These are phyloP conservation scores for Tarsius wallacei DNA, from an alignment of 2,797 vertebrate genomes.

Conservation along the genomic window DNA sequence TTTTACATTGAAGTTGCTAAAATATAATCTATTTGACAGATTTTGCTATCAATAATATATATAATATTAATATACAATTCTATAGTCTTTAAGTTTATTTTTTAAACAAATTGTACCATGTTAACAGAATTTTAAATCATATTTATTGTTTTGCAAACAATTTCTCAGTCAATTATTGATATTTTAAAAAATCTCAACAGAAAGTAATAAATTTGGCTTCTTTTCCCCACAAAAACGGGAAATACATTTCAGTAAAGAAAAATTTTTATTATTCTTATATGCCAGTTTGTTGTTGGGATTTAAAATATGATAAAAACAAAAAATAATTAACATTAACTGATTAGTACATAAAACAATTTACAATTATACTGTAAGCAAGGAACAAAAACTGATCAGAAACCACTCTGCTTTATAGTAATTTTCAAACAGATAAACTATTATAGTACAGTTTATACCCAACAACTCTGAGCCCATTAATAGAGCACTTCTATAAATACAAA, in stretches of 20 bases:
- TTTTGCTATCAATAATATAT: constrained; percentile 47
- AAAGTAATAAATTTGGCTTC: constrained; percentile 85
- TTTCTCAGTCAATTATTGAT: constrained; percentile 75
- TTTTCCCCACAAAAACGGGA: constrained; percentile 82
- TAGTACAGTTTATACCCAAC: constrained; percentile 63
- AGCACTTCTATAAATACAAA: constrained; percentile 87
- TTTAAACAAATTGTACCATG: constrained; percentile 75
- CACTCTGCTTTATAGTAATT: constrained; percentile 77
- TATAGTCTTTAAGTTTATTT: constrained; percentile 36
- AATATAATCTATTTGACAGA: background rate
- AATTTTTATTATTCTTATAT: constrained; percentile 77
- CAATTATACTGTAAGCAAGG: constrained; percentile 76
- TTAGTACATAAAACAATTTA: constrained; percentile 81
- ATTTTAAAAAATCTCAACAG: constrained; percentile 75
- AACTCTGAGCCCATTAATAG: constrained; percentile 75
- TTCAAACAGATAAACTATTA: constrained; percentile 81
- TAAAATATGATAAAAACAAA: constrained; percentile 75
- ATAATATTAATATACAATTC: constrained; percentile 4
- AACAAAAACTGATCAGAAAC: constrained; percentile 84
- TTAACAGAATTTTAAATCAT: constrained; percentile 77
- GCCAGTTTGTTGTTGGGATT: constrained; percentile 65
- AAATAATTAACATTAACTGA: constrained; percentile 74
- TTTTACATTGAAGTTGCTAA: constrained; percentile 45
- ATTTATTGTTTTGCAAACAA: constrained; percentile 83
- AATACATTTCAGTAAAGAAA: constrained; percentile 81